A percentile compares a stretch with the other conserved stretches of the same genome.
Conservation (phyloP, 2,888 invertebrate genomes). For the Drosophila rellima region DNA sequence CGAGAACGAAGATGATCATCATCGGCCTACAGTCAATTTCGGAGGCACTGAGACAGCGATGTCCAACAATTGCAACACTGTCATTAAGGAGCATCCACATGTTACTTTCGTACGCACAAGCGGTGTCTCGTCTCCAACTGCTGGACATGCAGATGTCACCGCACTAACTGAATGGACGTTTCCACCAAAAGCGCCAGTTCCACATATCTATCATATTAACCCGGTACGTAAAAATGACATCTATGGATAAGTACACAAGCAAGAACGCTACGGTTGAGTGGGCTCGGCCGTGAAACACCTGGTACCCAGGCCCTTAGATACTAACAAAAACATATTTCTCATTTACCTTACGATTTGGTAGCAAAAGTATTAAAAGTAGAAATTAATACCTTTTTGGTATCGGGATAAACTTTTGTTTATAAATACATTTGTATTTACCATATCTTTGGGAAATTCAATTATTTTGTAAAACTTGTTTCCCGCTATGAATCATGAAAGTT, state of each 20-base stretch:
- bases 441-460: not conserved
- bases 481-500: constrained; percentile 3
- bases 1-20: constrained; percentile 16
- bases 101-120: constrained; percentile 71
- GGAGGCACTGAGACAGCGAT: constrained; percentile 16
- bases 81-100: constrained; percentile 59
- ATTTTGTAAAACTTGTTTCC: not conserved
- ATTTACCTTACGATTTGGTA: no score
- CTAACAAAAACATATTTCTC: no score
- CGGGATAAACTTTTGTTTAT: not conserved
- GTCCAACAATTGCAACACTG: constrained; percentile 48
- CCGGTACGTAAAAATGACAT: constrained; percentile 87
- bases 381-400: no score
- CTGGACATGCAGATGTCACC: constrained; percentile 84
- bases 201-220: constrained; percentile 90
- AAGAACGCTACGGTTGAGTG: not conserved
- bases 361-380: no score
- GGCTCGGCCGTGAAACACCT: not conserved
- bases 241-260: not conserved
- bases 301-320: not conserved
- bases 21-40: not conserved
- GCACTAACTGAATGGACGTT: constrained; percentile 90
- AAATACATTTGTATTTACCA: not conserved
- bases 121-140: constrained; percentile 49
- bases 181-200: constrained; percentile 92